phyloP scores from a whole-genome alignment of 1,140 invertebrate genomes.

The Drusus annulatus region DNA sequence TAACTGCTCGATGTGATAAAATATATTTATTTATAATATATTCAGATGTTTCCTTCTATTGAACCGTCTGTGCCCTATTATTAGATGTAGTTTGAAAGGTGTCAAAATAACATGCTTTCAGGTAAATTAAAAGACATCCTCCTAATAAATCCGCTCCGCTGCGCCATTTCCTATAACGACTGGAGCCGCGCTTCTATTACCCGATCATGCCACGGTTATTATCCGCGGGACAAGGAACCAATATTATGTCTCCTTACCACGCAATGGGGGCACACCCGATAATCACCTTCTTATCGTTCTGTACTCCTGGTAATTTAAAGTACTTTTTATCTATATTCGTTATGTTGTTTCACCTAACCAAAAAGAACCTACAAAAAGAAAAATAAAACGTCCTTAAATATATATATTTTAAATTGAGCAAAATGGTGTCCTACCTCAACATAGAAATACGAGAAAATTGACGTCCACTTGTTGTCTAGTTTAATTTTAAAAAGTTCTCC shows the following conservation, averaged over 20 bases:
- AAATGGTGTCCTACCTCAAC: no score
- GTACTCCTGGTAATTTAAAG: not conserved
- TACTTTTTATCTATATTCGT: no score
- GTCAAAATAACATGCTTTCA: slow-evolving; percentile 56
- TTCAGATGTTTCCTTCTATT: not conserved
- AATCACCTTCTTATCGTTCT: not conserved
- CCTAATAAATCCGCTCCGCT: slow-evolving; percentile 20
- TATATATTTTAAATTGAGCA: no score
- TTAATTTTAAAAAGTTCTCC: no score
- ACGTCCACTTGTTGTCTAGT: no score
- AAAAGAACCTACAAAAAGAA: no score
- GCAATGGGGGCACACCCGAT: slow-evolving; percentile 17
- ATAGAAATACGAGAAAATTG: no score
- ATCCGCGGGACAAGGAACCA: no score
- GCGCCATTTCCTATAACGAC: not conserved
- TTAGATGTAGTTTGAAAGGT: slow-evolving; percentile 19
- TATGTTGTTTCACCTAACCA: no score
- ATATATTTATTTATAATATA: no score
- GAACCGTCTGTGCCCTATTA: slow-evolving; percentile 2
- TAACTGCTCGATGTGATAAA: no score
- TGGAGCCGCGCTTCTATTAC: not conserved
- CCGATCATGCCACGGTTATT: not conserved
- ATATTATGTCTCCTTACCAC: slow-evolving; percentile 32
- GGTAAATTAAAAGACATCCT: slow-evolving; percentile 56
- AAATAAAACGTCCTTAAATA: no score